Evolutionary conservation across 2,113 vertebrate species (phyloP).

Genomic region (Fregata magnificens): DNA sequence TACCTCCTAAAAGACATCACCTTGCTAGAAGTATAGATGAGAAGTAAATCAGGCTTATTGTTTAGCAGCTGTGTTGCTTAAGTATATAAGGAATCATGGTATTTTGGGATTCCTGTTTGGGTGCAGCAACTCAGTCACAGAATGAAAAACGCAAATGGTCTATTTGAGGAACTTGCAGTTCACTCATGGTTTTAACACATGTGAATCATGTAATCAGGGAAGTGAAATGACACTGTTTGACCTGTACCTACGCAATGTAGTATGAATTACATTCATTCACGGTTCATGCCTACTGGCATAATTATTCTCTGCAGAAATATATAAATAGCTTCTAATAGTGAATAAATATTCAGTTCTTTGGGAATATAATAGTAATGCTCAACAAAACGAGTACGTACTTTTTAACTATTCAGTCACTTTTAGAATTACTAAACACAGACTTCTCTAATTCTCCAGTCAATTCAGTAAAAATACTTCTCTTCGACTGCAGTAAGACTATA

Average conservation of each 20-base stretch:
- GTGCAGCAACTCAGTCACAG: not conserved
- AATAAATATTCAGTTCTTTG: not conserved
- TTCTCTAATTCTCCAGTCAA: not conserved
- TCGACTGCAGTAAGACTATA: not conserved
- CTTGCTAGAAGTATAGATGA: not conserved
- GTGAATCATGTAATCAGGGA: not conserved
- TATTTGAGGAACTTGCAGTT: not conserved
- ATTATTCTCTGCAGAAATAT: not conserved
- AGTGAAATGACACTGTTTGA: not conserved
- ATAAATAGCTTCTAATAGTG: not conserved
- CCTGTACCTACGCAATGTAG: not conserved
- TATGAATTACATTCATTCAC: not conserved
- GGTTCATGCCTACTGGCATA: not conserved
- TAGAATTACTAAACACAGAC: not conserved
- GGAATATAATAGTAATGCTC: not conserved
- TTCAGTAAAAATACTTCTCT: not conserved
- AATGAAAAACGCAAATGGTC: not conserved
- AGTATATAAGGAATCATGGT: accelerated
- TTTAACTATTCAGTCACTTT: not conserved
- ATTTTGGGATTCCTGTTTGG: not conserved
- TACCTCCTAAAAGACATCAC: not conserved
- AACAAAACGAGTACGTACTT: accelerated
- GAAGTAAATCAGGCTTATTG: not conserved
- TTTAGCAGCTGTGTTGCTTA: not conserved
- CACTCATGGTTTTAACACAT: not conserved